Percentiles rank a stretch among this genome's conserved stretches.
Evolutionary conservation across 2,888 invertebrate genomes (phyloP).

Genomic region (Balanococcus diminutus): DNA sequence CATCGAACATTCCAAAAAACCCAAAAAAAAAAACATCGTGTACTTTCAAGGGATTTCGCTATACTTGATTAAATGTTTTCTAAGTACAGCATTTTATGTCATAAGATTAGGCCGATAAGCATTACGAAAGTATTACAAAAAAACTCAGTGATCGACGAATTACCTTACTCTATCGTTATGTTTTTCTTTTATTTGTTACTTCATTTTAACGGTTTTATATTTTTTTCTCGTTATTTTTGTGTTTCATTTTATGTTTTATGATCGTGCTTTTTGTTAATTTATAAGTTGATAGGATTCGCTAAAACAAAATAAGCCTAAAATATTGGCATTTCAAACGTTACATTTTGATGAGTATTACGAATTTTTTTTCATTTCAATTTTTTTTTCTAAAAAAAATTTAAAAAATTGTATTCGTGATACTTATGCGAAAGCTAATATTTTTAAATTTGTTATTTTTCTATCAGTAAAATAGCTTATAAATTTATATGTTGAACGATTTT

Average conservation of each 20-base stretch:
- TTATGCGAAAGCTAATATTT: neutral
- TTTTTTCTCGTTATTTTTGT: constrained; percentile 28
- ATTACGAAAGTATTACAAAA: neutral
- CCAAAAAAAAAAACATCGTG: neutral
- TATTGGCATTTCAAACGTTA: neutral
- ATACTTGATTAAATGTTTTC: neutral
- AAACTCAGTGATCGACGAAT: constrained; percentile 7
- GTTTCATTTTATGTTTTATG: constrained; percentile 15
- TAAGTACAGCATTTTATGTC: neutral
- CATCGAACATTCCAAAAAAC: neutral
- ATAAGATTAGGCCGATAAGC: neutral
- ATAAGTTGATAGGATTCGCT: neutral
- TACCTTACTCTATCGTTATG: constrained; percentile 3
- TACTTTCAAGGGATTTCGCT: neutral
- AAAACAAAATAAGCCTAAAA: neutral
- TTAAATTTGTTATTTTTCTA: constrained; percentile 43
- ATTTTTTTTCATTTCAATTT: constrained; percentile 24
- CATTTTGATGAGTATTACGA: neutral
- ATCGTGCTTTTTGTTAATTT: constrained; percentile 13
- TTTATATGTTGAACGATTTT: constrained; percentile 19
- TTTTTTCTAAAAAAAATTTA: neutral
- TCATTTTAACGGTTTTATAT: constrained; percentile 17
- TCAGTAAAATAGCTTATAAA: constrained; percentile 13
- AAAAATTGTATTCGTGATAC: constrained; percentile 20
- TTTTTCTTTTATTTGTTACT: constrained; percentile 15